Evolutionary conservation across 2,113 vertebrate genomes (phyloP).

Genomic region (Microcebus lehilahytsara): DNA sequence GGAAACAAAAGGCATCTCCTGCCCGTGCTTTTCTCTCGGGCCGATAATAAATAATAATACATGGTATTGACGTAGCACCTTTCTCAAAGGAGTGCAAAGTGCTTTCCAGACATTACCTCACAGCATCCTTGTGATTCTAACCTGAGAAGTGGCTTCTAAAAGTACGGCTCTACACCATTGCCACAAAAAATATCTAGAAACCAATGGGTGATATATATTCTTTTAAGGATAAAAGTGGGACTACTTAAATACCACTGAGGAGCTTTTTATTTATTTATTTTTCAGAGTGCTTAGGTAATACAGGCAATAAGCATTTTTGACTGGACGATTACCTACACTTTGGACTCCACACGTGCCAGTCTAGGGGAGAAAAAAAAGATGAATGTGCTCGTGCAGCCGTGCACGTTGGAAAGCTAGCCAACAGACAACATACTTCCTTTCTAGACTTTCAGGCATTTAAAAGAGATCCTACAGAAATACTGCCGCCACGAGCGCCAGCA

Average conservation of each 20-base stretch:
- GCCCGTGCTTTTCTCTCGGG: neutral
- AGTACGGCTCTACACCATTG: conserved; percentile 45
- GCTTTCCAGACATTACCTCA: conserved; percentile 78
- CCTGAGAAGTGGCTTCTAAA: conserved; percentile 57
- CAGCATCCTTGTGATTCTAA: conserved; percentile 58
- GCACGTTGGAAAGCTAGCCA: neutral
- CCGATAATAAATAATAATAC: conserved; percentile 66
- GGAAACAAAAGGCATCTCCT: conserved; percentile 38
- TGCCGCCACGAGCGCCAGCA: neutral
- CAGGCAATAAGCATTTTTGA: conserved; percentile 1
- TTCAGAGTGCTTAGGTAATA: conserved; percentile 35
- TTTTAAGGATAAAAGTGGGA: conserved; percentile 55
- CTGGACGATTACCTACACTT: neutral
- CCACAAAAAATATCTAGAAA: conserved; percentile 57
- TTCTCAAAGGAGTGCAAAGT: conserved; percentile 68
- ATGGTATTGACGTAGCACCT: conserved; percentile 58
- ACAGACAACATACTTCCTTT: neutral
- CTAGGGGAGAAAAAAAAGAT: neutral
- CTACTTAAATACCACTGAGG: conserved; percentile 49
- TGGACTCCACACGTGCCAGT: neutral
- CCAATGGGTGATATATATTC: conserved; percentile 25
- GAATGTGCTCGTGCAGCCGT: neutral
- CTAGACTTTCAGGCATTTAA: neutral
- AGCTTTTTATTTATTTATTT: neutral
- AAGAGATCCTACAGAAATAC: neutral